phyloP scores from a whole-genome alignment of 2,888 invertebrate species.

The Unio delphinus region DNA sequence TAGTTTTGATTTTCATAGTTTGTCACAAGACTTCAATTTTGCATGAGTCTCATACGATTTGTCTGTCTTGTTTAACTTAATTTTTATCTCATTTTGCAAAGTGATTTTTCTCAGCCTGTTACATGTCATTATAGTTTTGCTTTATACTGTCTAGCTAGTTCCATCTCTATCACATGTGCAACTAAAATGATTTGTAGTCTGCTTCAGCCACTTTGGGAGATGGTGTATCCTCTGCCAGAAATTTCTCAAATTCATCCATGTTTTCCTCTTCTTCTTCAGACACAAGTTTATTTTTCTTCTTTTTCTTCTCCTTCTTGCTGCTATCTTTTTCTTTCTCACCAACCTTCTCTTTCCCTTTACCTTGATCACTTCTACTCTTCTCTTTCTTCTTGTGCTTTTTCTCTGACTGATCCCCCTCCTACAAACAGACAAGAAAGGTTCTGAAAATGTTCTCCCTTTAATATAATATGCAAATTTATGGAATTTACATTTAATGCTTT shows the following conservation, averaged over 20 bases:
- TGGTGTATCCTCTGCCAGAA: constrained; percentile 48
- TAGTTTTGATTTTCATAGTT: too few species aligned
- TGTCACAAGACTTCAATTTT: too few species aligned
- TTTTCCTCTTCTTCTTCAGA: constrained; percentile 34
- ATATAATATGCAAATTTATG: neutral
- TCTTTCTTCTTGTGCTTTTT: constrained; percentile 30
- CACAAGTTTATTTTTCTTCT: constrained; percentile 33
- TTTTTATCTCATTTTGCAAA: too few species aligned
- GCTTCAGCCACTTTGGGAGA: constrained; percentile 23
- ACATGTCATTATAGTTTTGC: too few species aligned
- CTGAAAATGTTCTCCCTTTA: neutral
- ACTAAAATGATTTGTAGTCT: constrained; percentile 50
- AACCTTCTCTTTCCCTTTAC: constrained; percentile 27
- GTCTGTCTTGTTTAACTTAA: too few species aligned
- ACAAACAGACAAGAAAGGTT: constrained; percentile 8
- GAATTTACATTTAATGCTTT: too few species aligned
- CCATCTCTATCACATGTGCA: neutral
- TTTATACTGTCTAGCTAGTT: too few species aligned
- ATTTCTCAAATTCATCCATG: constrained; percentile 58
- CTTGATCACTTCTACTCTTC: constrained; percentile 8
- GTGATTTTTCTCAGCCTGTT: too few species aligned
- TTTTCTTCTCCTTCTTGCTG: constrained; percentile 37
- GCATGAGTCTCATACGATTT: too few species aligned
- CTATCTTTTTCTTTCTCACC: constrained; percentile 29
- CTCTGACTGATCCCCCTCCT: constrained; percentile 16